These are phyloP conservation scores for Alaudala cheleensis DNA, from an alignment of 2,113 vertebrate genomes.

Conservation along the genomic window DNA sequence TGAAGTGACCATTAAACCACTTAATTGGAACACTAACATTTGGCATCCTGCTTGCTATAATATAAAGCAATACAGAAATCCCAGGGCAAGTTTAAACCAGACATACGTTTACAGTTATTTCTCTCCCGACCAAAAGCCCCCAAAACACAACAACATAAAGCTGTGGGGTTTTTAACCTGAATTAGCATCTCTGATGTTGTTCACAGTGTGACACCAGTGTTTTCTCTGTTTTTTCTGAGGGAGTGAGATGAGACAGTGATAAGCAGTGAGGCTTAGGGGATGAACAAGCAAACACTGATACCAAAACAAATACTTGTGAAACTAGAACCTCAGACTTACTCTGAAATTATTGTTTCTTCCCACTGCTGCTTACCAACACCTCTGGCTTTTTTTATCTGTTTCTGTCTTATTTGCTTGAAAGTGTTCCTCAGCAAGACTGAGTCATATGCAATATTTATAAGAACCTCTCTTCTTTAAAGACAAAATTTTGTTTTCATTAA, in stretches of 20 bases:
- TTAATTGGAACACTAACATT: background rate
- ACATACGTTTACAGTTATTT: background rate
- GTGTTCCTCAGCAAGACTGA: background rate
- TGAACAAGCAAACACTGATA: background rate
- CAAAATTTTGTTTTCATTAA: background rate
- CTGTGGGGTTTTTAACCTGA: background rate
- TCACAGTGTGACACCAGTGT: background rate
- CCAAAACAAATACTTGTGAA: background rate
- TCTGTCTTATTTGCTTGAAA: slow-evolving; percentile 14
- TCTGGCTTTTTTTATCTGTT: background rate
- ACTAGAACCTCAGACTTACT: background rate
- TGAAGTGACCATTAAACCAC: background rate
- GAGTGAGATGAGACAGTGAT: background rate
- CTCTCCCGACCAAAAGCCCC: background rate
- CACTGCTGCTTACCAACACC: background rate
- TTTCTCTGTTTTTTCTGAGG: background rate
- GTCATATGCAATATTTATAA: slow-evolving; percentile 7
- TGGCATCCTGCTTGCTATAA: background rate
- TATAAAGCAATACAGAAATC: background rate
- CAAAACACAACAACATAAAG: background rate
- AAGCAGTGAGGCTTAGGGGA: background rate
- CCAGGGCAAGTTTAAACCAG: background rate
- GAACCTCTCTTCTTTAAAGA: background rate
- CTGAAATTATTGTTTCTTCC: background rate
- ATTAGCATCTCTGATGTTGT: background rate